Conservation (phyloP, 1,140 invertebrate genomes). For the Nymphalis io region DNA sequence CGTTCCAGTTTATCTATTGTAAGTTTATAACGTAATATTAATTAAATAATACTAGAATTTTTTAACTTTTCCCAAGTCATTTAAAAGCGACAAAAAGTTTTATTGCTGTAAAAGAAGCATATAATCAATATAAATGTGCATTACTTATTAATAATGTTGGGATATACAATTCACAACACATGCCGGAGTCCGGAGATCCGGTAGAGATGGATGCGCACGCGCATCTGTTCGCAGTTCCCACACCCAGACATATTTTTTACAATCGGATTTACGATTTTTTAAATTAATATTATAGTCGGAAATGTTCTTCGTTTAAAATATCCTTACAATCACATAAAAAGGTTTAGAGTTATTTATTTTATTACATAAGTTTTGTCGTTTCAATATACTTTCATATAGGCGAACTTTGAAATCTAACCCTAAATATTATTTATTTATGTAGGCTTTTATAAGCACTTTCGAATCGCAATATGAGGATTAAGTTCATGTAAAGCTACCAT, state of each 20-base stretch:
- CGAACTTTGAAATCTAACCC: too few species aligned
- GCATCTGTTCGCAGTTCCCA: slow-evolving; percentile 69
- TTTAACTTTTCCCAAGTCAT: background rate
- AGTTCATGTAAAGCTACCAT: too few species aligned
- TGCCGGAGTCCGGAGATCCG: slow-evolving; percentile 43
- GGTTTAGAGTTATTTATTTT: background rate
- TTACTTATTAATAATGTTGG: background rate
- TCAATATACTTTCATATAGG: too few species aligned
- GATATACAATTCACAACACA: slow-evolving; percentile 31
- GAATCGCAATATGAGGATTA: too few species aligned
- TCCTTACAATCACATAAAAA: background rate
- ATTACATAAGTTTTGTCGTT: too few species aligned
- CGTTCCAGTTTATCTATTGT: too few species aligned
- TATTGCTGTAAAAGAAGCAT: background rate
- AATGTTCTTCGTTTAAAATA: slow-evolving; percentile 29
- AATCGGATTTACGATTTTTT: slow-evolving; percentile 40
- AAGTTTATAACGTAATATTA: too few species aligned
- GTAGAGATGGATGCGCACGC: slow-evolving; percentile 28
- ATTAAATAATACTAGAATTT: too few species aligned
- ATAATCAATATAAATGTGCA: slow-evolving; percentile 17
- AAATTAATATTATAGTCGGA: slow-evolving; percentile 38
- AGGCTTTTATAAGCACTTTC: too few species aligned
- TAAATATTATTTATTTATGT: too few species aligned
- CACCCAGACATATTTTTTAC: slow-evolving; percentile 47
- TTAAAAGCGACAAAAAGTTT: background rate